These are phyloP conservation scores for Eledona agricola DNA, from an alignment of 2,888 invertebrate species.

Conservation along the genomic window DNA sequence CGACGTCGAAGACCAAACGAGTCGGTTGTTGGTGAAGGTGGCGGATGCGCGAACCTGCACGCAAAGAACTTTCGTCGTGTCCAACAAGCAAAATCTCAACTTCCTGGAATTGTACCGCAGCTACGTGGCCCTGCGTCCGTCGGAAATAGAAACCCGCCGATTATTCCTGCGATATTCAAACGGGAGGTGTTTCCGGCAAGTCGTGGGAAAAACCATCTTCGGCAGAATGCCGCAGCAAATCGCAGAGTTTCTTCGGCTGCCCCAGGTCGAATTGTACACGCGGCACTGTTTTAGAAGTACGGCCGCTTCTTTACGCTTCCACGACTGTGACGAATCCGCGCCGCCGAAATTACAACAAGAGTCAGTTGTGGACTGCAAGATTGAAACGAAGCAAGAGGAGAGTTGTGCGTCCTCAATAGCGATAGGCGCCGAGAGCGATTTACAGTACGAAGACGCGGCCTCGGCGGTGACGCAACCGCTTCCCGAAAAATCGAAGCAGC, in stretches of 20 bases:
- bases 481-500: no score
- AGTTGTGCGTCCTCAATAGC: no score
- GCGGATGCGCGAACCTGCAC: constrained; percentile 5
- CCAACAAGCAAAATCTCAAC: not conserved
- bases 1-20: constrained; percentile 20
- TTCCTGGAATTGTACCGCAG: constrained; percentile 13
- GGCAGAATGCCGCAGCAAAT: constrained; percentile 12
- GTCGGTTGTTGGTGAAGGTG: constrained; percentile 7
- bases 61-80: constrained; percentile 16
- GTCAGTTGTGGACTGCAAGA: no score
- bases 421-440: no score
- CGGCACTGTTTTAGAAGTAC: not conserved
- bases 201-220: constrained; percentile 9
- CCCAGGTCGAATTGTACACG: not conserved
- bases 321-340: no score
- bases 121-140: constrained; percentile 10
- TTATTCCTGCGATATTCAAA: constrained; percentile 8
- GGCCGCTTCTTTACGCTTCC: no score
- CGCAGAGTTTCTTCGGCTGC: constrained; percentile 2
- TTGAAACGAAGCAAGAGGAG: no score
- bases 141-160: not conserved
- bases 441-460: no score
- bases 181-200: constrained; percentile 14
- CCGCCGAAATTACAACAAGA: no score
- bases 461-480: no score